Evolutionary conservation across 2,113 vertebrate genomes (phyloP).

Genomic region (Lanius collurio): DNA sequence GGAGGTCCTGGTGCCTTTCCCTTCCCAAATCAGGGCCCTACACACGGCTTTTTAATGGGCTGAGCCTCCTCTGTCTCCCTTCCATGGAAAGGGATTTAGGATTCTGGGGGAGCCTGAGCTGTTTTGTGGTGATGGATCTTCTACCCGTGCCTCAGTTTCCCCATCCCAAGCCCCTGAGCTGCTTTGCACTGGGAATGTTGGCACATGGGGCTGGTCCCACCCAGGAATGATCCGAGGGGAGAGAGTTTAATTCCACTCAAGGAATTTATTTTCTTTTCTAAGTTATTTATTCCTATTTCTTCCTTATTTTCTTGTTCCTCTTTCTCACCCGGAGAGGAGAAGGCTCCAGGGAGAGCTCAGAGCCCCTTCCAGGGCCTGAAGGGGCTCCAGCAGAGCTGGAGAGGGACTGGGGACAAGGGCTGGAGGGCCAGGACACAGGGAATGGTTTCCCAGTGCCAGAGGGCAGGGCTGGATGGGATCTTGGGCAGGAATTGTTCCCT

Average conservation of each 20-base stretch:
- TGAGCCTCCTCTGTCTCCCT: not conserved
- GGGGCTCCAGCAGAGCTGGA: not conserved
- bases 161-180: not conserved
- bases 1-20: not conserved
- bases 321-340: not conserved
- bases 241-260: not conserved
- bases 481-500: not conserved
- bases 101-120: not conserved
- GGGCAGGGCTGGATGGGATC: not conserved
- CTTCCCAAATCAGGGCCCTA: not conserved
- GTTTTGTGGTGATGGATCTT: not conserved
- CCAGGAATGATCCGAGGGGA: fast-evolving
- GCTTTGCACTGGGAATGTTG: not conserved
- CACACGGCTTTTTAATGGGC: not conserved
- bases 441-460: not conserved
- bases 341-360: not conserved
- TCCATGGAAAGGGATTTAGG: not conserved
- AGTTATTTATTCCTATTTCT: not conserved
- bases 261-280: not conserved
- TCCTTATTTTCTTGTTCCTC: not conserved
- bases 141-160: not conserved
- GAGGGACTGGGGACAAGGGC: not conserved
- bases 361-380: not conserved
- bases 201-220: not conserved
- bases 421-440: not conserved